A percentile compares a stretch with the other conserved stretches of the same genome.
Conservation (phyloP, 2,797 vertebrate species). For the Diglossa cyanea region DNA sequence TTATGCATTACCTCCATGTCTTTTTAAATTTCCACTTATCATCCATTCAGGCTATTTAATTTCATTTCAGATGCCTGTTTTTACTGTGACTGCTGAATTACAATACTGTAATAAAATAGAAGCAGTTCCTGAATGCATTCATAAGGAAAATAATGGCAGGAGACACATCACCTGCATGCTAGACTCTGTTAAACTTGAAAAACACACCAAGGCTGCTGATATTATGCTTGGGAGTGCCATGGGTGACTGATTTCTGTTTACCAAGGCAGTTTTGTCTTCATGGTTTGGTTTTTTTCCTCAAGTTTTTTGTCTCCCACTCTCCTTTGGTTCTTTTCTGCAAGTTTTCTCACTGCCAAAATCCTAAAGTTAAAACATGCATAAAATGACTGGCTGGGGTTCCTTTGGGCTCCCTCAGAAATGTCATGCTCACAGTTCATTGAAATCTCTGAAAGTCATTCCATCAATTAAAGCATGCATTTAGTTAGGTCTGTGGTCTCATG, state of each 20-base stretch:
- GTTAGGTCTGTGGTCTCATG: neutral
- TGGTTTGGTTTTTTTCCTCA: fast-evolving
- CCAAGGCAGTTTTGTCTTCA: neutral
- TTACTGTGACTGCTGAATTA: neutral
- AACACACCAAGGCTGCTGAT: neutral
- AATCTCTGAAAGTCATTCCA: neutral
- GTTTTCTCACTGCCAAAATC: neutral
- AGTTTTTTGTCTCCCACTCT: neutral
- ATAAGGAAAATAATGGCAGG: neutral
- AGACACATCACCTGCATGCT: neutral
- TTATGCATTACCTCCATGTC: neutral
- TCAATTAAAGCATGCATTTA: neutral
- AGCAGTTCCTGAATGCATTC: neutral
- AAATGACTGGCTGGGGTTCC: neutral
- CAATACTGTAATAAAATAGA: neutral
- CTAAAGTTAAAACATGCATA: neutral
- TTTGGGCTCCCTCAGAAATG: neutral
- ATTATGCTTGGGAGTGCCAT: neutral
- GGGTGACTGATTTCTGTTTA: neutral
- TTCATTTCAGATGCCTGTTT: neutral
- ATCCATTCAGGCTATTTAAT: neutral
- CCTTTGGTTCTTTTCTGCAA: neutral
- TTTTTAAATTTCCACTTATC: neutral
- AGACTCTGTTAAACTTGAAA: neutral
- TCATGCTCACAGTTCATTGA: neutral